Evolutionary conservation across 2,113 vertebrate species (phyloP).

Genomic region (Hemicordylus capensis): DNA sequence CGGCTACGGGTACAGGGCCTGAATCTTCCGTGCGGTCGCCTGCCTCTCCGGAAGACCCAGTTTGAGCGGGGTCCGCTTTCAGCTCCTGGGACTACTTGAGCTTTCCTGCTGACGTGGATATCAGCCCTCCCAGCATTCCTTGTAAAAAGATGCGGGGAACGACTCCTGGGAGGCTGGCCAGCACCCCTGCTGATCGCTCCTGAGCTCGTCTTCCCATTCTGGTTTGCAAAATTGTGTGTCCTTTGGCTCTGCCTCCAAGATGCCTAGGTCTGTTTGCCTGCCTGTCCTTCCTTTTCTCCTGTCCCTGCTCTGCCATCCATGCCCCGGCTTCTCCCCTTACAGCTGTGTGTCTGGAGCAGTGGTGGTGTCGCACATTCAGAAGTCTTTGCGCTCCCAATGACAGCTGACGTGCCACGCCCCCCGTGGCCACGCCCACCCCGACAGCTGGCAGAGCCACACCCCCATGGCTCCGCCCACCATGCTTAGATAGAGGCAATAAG

Average conservation of each 20-base stretch:
- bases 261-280: background rate
- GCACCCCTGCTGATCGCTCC: background rate
- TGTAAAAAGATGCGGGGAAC: background rate
- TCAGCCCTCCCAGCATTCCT: background rate
- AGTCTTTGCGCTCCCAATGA: no score
- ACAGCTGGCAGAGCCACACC: no score
- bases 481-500: no score
- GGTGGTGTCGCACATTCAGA: no score
- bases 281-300: background rate
- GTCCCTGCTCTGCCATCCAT: background rate
- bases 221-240: background rate
- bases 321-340: background rate
- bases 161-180: background rate
- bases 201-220: background rate
- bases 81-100: background rate
- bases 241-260: background rate
- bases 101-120: background rate
- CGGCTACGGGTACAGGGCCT: background rate
- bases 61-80: background rate
- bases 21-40: conserved; percentile 45
- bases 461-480: no score
- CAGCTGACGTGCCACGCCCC: no score
- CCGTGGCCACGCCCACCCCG: no score
- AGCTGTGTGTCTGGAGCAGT: no score
- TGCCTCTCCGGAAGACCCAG: background rate